phyloP scores from a whole-genome alignment of 2,113 vertebrate genomes.

The Pterophyllum scalare region DNA sequence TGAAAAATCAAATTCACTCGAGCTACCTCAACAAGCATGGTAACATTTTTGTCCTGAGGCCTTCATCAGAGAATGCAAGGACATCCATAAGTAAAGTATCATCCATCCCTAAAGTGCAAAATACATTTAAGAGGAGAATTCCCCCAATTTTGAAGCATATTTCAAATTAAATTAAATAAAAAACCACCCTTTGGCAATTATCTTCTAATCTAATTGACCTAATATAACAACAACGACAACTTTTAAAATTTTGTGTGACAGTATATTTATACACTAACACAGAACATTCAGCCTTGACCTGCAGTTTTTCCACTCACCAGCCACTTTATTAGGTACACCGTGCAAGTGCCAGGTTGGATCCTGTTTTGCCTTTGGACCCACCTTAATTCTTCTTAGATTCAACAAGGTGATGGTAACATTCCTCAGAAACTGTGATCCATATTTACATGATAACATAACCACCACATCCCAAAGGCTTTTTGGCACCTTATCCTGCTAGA shows the following conservation, averaged over 20 bases:
- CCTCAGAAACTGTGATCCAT: not conserved
- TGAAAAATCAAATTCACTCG: too few relatives aligned
- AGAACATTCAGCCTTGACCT: not conserved
- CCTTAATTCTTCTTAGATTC: fast-evolving
- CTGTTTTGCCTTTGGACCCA: too few relatives aligned
- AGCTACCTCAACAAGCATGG: too few relatives aligned
- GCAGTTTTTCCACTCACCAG: not conserved
- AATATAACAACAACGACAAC: not conserved
- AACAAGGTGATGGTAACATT: fast-evolving
- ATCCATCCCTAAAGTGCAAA: not conserved
- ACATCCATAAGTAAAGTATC: not conserved
- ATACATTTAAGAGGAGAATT: not conserved
- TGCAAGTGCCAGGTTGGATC: not conserved
- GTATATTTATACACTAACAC: not conserved
- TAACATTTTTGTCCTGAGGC: not conserved
- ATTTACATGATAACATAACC: not conserved
- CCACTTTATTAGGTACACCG: not conserved
- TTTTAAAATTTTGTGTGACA: not conserved
- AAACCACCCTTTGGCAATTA: not conserved
- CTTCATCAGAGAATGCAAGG: not conserved
- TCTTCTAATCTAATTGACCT: not conserved
- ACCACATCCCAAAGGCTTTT: not conserved
- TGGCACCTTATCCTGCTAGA: too few relatives aligned
- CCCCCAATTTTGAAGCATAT: not conserved
- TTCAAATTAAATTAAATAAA: not conserved